A percentile compares a stretch with the other conserved stretches of the same genome.
Evolutionary conservation across 2,888 invertebrate species (phyloP).

Genomic region (Ferrisia virgata): DNA sequence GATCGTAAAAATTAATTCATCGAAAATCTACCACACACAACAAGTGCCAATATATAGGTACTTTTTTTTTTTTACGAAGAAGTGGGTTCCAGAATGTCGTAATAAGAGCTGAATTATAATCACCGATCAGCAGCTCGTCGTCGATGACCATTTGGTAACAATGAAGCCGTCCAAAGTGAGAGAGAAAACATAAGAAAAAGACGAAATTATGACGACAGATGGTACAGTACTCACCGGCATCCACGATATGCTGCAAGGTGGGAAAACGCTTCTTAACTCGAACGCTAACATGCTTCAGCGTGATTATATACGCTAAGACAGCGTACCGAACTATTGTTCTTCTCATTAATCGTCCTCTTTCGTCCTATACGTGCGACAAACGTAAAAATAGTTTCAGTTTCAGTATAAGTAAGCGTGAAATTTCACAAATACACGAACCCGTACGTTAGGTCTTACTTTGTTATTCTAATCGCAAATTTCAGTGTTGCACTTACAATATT

Average conservation of each 20-base stretch:
- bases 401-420: not conserved
- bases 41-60: too few relatives aligned
- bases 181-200: not conserved
- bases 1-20: not conserved
- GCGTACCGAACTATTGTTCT: slow-evolving; percentile 86
- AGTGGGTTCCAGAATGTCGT: too few relatives aligned
- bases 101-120: too few relatives aligned
- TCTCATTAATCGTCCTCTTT: slow-evolving; percentile 82
- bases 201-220: too few relatives aligned
- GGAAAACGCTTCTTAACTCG: slow-evolving; percentile 85
- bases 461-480: too few relatives aligned
- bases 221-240: slow-evolving; percentile 69
- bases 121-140: too few relatives aligned
- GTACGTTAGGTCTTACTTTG: too few relatives aligned
- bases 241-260: slow-evolving; percentile 84
- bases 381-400: not conserved
- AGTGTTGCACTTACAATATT: too few relatives aligned
- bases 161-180: too few relatives aligned
- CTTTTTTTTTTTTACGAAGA: too few relatives aligned
- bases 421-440: not conserved
- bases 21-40: not conserved
- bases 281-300: slow-evolving; percentile 79
- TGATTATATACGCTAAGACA: slow-evolving; percentile 83
- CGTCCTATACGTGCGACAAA: slow-evolving; percentile 62
- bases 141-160: too few relatives aligned